phyloP scores from a whole-genome alignment of 2,113 vertebrate genomes.

The Parotia lawesii region DNA sequence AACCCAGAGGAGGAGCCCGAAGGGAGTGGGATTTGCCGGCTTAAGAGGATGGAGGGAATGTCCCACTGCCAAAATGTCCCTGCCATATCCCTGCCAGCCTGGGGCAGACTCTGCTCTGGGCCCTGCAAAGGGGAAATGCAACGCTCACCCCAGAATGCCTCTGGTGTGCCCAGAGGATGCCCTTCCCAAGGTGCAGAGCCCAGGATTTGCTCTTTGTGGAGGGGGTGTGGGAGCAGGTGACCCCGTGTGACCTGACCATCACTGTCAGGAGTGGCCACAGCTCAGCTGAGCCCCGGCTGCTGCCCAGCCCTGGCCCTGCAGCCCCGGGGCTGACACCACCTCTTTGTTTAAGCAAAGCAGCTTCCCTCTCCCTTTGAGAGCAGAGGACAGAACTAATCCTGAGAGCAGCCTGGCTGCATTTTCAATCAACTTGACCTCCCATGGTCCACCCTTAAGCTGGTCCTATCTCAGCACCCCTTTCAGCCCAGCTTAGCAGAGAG shows the following conservation, averaged over 20 bases:
- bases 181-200: background rate
- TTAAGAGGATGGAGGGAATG: background rate
- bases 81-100: background rate
- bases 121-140: background rate
- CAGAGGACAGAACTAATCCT: background rate
- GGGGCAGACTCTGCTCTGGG: background rate
- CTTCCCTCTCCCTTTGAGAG: background rate
- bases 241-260: background rate
- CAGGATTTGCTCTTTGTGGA: background rate
- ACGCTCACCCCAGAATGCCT: accelerated
- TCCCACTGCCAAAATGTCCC: background rate
- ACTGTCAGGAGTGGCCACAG: accelerated
- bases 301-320: background rate
- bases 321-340: background rate
- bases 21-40: background rate
- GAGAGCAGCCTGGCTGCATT: background rate
- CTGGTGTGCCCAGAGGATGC: background rate
- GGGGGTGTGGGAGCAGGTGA: background rate
- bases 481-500: background rate
- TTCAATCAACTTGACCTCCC: background rate
- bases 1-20: background rate
- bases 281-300: background rate
- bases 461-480: background rate
- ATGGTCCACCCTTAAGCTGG: background rate
- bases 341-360: background rate